Percentiles rank a stretch among this genome's conserved stretches.
These are phyloP conservation scores for Micromys minutus DNA, from an alignment of 2,113 vertebrate genomes.

Conservation along the genomic window DNA sequence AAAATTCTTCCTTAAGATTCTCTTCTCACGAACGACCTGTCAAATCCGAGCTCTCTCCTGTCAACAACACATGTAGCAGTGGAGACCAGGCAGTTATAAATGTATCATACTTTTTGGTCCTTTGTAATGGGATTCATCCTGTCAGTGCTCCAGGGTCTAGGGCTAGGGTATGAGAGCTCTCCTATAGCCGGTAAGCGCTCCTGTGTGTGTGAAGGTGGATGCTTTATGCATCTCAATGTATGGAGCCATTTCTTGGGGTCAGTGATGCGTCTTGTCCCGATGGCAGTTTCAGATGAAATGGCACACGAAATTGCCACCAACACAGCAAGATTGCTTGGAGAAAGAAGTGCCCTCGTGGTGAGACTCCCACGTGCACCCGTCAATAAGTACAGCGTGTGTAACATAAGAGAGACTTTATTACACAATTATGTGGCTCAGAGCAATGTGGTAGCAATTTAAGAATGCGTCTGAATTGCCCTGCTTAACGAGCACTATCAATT, in stretches of 20 bases:
- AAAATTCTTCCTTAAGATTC: background rate
- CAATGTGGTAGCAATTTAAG: constrained; percentile 38
- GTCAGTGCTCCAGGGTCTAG: background rate
- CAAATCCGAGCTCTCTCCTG: background rate
- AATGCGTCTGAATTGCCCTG: constrained; percentile 47
- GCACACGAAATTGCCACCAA: background rate
- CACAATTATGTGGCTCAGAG: constrained; percentile 43
- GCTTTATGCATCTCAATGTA: background rate
- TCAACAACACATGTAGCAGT: background rate
- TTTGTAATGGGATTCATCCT: background rate
- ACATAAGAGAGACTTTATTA: constrained; percentile 34
- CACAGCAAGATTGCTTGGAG: background rate
- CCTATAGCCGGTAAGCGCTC: background rate
- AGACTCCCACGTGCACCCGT: background rate
- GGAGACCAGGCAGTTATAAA: background rate
- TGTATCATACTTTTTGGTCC: background rate
- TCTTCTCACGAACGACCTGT: background rate
- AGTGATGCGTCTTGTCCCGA: background rate
- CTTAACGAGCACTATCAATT: constrained; percentile 34
- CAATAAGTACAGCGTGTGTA: background rate
- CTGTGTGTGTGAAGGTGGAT: background rate
- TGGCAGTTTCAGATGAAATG: constrained; percentile 18
- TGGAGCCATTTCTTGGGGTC: background rate
- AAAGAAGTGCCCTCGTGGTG: background rate
- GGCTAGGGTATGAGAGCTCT: background rate